These are phyloP conservation scores for Ceratitis capitata DNA, from an alignment of 1,140 invertebrate genomes.

Conservation along the genomic window DNA sequence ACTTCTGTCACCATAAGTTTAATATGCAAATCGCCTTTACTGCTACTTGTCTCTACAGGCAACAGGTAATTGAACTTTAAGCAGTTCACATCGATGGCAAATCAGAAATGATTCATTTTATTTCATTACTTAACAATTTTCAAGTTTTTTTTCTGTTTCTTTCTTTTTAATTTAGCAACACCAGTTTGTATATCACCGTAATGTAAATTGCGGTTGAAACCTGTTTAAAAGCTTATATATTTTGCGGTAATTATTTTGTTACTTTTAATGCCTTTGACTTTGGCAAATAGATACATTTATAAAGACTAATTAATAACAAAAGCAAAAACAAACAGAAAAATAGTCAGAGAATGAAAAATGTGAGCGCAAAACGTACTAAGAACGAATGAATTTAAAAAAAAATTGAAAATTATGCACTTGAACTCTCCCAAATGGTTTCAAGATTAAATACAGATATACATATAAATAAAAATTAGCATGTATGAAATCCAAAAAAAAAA, in stretches of 20 bases:
- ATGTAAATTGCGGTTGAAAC: not conserved
- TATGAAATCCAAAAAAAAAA: too few relatives aligned
- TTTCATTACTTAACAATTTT: not conserved
- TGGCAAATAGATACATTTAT: not conserved
- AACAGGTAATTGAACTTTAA: constrained; percentile 29
- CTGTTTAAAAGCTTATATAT: not conserved
- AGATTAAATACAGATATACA: not conserved
- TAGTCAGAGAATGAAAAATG: not conserved
- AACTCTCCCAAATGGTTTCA: not conserved
- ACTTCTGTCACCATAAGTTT: not conserved
- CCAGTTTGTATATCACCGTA: not conserved
- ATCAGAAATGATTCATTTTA: not conserved
- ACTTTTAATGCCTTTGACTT: not conserved
- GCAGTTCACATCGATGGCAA: not conserved
- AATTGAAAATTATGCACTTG: not conserved
- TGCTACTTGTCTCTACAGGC: not conserved
- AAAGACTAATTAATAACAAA: not conserved
- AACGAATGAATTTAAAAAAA: not conserved
- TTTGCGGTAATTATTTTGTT: not conserved
- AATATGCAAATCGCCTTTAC: constrained; percentile 4
- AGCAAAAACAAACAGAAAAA: not conserved
- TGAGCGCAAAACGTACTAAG: too few relatives aligned
- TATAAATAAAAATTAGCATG: not conserved
- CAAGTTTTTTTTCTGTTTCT: not conserved
- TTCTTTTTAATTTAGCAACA: not conserved